Percentiles rank a stretch among this genome's conserved stretches.
These are phyloP conservation scores for Oikopleura dioica DNA, from an alignment of 23 tunicate species.

Conservation along the genomic window DNA sequence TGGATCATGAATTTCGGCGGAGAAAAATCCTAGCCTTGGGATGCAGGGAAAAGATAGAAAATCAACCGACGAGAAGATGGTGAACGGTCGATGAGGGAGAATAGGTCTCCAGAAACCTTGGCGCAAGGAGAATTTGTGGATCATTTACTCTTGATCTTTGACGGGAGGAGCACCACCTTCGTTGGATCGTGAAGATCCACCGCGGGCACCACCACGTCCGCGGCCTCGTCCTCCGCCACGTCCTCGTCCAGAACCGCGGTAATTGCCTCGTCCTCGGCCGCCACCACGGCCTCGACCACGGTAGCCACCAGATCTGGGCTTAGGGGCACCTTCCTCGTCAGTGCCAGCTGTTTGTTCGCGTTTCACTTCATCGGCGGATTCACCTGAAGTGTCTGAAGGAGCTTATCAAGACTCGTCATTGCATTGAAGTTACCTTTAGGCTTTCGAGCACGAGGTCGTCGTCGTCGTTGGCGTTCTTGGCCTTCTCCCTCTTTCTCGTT, in stretches of 20 bases:
- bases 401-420: not conserved
- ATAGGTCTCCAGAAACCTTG: too few relatives aligned
- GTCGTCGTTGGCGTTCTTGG: conserved; percentile 5
- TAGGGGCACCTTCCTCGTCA: too few relatives aligned
- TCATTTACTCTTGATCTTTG: not conserved
- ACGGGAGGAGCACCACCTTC: not conserved
- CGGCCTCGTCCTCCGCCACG: not conserved
- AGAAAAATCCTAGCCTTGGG: too few relatives aligned
- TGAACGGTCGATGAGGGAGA: too few relatives aligned
- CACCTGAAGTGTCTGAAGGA: not conserved
- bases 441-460: conserved; percentile 14
- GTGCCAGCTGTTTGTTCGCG: too few relatives aligned
- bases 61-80: too few relatives aligned
- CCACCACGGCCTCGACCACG: conserved; percentile 10
- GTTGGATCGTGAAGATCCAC: not conserved
- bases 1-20: too few relatives aligned
- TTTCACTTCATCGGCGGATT: not conserved
- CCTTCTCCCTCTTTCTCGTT: conserved; percentile 13
- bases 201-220: not conserved
- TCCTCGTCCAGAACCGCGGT: not conserved
- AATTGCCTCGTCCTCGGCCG: not conserved
- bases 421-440: too few relatives aligned
- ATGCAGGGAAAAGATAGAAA: too few relatives aligned
- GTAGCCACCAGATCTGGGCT: too few relatives aligned
- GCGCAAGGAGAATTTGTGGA: too few relatives aligned